phyloP scores from a whole-genome alignment of 2,113 vertebrate species.

The Bos indicus region DNA sequence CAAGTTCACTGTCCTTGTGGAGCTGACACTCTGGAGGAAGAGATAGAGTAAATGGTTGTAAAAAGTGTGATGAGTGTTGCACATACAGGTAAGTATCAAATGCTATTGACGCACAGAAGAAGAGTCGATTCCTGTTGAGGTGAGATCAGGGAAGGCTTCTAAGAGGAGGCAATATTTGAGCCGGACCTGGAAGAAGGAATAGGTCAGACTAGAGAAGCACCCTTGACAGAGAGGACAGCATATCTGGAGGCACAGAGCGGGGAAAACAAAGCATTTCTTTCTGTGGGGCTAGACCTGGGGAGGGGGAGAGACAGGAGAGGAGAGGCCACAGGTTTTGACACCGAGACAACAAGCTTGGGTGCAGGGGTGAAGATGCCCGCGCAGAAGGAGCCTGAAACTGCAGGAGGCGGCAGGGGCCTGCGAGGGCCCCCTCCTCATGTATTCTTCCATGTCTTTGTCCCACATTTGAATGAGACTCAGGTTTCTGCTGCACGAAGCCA shows the following conservation, averaged over 20 bases:
- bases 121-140: background rate
- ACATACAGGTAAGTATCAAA: too few species aligned
- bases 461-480: background rate
- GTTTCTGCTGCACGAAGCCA: background rate
- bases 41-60: background rate
- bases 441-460: background rate
- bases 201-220: background rate
- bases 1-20: background rate
- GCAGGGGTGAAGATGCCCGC: fast-evolving
- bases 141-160: background rate
- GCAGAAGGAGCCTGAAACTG: background rate
- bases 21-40: background rate
- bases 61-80: fast-evolving
- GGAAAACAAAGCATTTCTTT: background rate
- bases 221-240: background rate
- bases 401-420: background rate
- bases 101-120: fast-evolving
- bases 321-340: background rate
- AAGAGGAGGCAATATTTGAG: background rate
- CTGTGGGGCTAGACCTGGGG: background rate
- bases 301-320: too few species aligned
- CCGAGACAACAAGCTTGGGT: fast-evolving
- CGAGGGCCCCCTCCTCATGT: fast-evolving
- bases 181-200: background rate
- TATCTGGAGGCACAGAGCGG: background rate